phyloP scores from a whole-genome alignment of 2,888 invertebrate species.

The Drosophila anceps region DNA sequence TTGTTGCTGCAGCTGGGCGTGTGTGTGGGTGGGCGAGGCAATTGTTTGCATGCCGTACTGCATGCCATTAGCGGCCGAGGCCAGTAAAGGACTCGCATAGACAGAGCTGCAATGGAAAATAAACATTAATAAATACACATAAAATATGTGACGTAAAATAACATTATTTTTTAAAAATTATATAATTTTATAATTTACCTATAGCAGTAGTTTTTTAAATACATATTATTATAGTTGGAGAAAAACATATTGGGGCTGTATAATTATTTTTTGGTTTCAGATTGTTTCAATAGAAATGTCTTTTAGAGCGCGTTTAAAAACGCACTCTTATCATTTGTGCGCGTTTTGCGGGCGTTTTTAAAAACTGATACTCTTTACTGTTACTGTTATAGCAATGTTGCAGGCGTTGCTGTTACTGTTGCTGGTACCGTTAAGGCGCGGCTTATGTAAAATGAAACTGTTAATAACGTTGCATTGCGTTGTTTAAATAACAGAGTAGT shows the following conservation, averaged over 20 bases:
- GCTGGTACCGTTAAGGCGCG: slow-evolving; percentile 28
- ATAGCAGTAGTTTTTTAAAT: slow-evolving; percentile 83
- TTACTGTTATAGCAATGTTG: slow-evolving; percentile 26
- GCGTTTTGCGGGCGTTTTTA: slow-evolving; percentile 48
- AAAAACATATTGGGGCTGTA: slow-evolving; percentile 74
- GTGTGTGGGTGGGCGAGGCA: slow-evolving; percentile 64
- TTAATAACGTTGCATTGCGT: slow-evolving; percentile 54
- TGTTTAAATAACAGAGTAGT: slow-evolving; percentile 57
- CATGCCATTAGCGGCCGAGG: slow-evolving; percentile 83
- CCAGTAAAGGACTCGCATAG: slow-evolving; percentile 83
- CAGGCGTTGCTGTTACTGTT: slow-evolving; percentile 3
- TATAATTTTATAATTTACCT: slow-evolving; percentile 64
- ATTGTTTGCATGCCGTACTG: slow-evolving; percentile 79
- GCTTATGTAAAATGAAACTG: slow-evolving; percentile 49
- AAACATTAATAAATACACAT: not conserved
- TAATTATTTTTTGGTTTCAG: not conserved
- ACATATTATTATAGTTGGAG: slow-evolving; percentile 83
- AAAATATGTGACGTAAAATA: not conserved
- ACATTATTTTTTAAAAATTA: not conserved
- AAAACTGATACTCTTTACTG: slow-evolving; percentile 2
- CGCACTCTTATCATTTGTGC: slow-evolving; percentile 27
- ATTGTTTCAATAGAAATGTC: not conserved
- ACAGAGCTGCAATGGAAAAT: slow-evolving; percentile 77
- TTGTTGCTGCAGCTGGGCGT: slow-evolving; percentile 60
- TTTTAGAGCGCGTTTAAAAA: slow-evolving; percentile 28